Percentiles rank a stretch among this genome's conserved stretches.
Conservation (phyloP, 2,888 invertebrate genomes). For the Caenorhabditis zanzibari region DNA sequence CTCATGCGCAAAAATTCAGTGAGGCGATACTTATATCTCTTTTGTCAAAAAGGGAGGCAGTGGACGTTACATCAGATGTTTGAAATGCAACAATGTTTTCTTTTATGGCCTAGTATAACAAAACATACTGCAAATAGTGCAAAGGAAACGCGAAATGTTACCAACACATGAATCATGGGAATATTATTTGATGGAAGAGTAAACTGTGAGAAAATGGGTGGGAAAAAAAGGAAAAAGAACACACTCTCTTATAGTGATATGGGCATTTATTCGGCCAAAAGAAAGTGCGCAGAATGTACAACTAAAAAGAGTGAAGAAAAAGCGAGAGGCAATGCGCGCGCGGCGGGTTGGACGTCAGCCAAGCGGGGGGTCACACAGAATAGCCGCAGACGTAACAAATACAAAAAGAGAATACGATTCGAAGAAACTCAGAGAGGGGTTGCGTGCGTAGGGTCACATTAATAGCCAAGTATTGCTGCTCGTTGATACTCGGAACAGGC, state of each 20-base stretch:
- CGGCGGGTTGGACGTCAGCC: conserved; percentile 58
- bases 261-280: conserved; percentile 54
- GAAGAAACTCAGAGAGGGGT: conserved; percentile 47
- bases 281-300: conserved; percentile 61
- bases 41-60: conserved; percentile 12
- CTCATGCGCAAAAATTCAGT: conserved; percentile 28
- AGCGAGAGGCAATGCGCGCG: conserved; percentile 56
- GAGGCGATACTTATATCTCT: conserved; percentile 13
- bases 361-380: conserved; percentile 58
- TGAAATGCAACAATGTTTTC: conserved; percentile 27
- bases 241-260: conserved; percentile 42
- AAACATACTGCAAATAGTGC: neutral
- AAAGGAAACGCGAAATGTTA: neutral
- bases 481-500: conserved; percentile 63
- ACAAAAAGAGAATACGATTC: conserved; percentile 28
- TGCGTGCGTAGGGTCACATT: conserved; percentile 67
- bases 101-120: conserved; percentile 1
- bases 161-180: neutral
- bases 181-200: neutral
- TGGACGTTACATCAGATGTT: conserved; percentile 24
- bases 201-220: conserved; percentile 1
- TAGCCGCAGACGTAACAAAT: conserved; percentile 57
- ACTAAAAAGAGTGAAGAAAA: conserved; percentile 59
- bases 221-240: conserved; percentile 21
- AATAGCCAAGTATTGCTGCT: conserved; percentile 68